Evolutionary conservation across 2,888 invertebrate species (phyloP), one percentile per base, ranked within the genome.

Genomic region (Agonopterix subpropinquella): DNA sequence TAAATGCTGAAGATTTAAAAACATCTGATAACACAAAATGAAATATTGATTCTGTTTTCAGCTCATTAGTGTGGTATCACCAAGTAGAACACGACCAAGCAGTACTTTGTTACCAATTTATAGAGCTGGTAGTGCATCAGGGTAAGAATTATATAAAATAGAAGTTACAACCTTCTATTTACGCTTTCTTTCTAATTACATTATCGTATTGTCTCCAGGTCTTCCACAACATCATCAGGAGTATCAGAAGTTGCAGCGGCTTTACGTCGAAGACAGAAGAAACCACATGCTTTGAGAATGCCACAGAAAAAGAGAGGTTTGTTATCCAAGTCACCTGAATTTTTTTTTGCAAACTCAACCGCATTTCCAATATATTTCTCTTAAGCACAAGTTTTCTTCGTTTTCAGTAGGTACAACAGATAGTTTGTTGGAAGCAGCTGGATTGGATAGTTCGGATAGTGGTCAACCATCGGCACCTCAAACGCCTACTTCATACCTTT

Each of bases 401-500:
- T 8, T 46, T 55, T 10, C 61, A 84, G 88, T 88, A 53, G 88
- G 88, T 1, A 86, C 87, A 1, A 87, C 86, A 1, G 88, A 88
- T 55, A 88, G 87, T 53, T 62, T 88, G 8, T 63, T 88, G 13
- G 86, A 79, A 60, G 83, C 87, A 1, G 88, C 88, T 0, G 88
- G 88, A 0, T 51, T 86, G 52, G 87, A 85, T 48, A 87, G 87
- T 41, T 85, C 87, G 0, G 87, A 87, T 56, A 87, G 87, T 46
- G 81, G 79, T 0, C 82, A 80, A 47, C 77, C 74, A 0, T 80
- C 81, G 0, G 81, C 72, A 7, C 90, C 90, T 0, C 89, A 83
- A 4, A 91, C 91, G 3, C 91, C 96, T 0, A 94, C 94, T 44
- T 95, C 95, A 0, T 95, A 94, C 67, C 89, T 96, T 4, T 95